Conservation (phyloP, 2,113 vertebrate genomes). For the Clupea harengus region DNA sequence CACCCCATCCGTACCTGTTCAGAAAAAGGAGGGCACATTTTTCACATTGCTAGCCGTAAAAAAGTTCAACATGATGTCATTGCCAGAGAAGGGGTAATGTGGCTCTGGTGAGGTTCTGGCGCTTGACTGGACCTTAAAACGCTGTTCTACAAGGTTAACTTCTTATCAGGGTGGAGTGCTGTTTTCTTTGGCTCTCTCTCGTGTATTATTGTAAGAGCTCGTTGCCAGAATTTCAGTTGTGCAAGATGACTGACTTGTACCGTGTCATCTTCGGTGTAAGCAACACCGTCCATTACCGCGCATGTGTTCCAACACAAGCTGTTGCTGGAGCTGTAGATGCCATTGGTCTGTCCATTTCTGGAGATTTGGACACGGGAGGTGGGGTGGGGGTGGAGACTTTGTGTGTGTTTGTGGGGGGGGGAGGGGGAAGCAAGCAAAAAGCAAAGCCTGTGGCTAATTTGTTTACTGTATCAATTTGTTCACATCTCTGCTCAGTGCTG, state of each 20-base stretch:
- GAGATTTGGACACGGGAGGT: not conserved
- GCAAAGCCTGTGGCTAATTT: constrained; percentile 14
- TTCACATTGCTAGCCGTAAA: constrained; percentile 29
- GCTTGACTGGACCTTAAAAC: not conserved
- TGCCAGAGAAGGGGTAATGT: not conserved
- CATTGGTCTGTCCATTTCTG: not conserved
- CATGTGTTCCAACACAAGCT: not conserved
- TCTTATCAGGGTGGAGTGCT: not conserved
- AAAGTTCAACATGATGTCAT: constrained; percentile 18
- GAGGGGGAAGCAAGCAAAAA: not conserved
- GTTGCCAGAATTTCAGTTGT: not conserved
- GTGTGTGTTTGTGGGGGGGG: not conserved
- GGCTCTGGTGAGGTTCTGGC: not conserved
- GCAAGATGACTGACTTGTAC: constrained; percentile 1
- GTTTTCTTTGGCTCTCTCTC: not conserved
- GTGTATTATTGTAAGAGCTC: not conserved
- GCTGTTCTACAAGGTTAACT: not conserved
- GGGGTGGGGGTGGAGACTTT: not conserved
- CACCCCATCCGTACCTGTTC: constrained; percentile 37
- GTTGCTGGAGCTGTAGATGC: not conserved
- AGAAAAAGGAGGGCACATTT: constrained; percentile 40
- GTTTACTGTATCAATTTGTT: constrained; percentile 25
- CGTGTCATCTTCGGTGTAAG: not conserved
- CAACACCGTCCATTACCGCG: not conserved
- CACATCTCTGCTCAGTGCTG: constrained; percentile 14